These are phyloP conservation scores for Progne subis DNA, from an alignment of 2,113 vertebrate genomes.

Conservation along the genomic window DNA sequence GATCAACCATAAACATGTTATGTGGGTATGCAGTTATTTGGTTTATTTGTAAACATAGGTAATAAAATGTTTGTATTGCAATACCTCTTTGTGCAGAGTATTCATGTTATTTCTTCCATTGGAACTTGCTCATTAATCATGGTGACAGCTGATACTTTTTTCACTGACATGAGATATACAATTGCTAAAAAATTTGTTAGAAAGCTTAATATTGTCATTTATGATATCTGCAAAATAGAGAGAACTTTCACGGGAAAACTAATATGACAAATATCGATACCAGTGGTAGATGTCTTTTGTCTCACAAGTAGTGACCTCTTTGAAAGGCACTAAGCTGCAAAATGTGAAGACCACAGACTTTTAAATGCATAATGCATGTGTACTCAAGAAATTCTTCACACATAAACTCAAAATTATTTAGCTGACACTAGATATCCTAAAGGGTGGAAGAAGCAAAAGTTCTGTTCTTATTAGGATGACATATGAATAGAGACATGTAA, in stretches of 20 bases:
- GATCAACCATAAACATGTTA: background rate
- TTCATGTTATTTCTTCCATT: slow-evolving; percentile 23
- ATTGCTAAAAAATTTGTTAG: slow-evolving; percentile 46
- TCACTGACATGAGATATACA: background rate
- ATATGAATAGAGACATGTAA: background rate
- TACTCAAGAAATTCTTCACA: background rate
- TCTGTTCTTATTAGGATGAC: background rate
- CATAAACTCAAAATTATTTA: background rate
- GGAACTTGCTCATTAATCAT: slow-evolving; percentile 44
- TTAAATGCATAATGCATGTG: background rate
- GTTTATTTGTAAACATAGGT: slow-evolving; percentile 18
- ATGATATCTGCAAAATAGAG: slow-evolving; percentile 5
- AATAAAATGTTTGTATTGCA: slow-evolving; percentile 14
- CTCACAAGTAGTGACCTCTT: background rate
- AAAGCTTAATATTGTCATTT: slow-evolving; percentile 46
- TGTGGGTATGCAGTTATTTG: background rate
- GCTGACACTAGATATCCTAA: background rate
- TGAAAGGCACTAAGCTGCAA: background rate
- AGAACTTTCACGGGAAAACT: background rate
- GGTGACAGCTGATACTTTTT: slow-evolving; percentile 43
- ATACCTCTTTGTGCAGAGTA: background rate
- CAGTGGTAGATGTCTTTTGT: background rate
- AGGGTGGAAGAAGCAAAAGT: background rate
- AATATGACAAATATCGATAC: background rate
- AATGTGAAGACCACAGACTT: background rate